Base-by-base conservation (phyloP, 2,797 vertebrate species). In the Anniella stebbinsi region DNA sequence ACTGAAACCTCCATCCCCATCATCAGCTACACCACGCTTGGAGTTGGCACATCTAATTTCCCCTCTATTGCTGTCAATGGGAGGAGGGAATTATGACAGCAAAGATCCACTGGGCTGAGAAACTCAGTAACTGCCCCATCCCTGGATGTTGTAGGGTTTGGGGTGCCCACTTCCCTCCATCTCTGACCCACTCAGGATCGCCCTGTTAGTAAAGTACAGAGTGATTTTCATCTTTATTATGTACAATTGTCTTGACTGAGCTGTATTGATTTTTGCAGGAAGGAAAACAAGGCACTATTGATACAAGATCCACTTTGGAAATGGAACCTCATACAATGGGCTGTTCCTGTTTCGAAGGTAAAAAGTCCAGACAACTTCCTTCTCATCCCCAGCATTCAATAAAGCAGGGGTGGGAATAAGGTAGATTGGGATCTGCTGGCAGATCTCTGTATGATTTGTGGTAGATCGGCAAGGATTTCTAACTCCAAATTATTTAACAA, bases 251-350 rank as follows among this genome's bases (percentile, higher is more conserved):
- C 87, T 0, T 76, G 78, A 41, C 23, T 66, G 60, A 0, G 80
- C 87, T 93, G 89, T 67, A 94, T 94, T 93, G 89, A 92, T 83
- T 94, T 84, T 90, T 93, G 73, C 87, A 36, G 67, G 76, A 88
- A 84, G 0, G 1, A 90, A 81, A 30, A 80, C 8, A 54, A 69
- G 4, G 30, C 41, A 87, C 91, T 93, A 85, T 90, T 89, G 92
- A 1, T 18, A 86, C 2, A 84, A 85, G 89, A 93, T 88, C 91
- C 69, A 6, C 90, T 13, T 76, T 83, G n/a, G 15, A 51, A 66
- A 89, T 82, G 0, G 0, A 4, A 88, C 91, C 81, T 28, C 63
- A 7, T 80, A 91, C 87, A 78, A 86, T 82, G 6, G 45, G 8
- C 36, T 92, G 75, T 91, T 93, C 77, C 89, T 0, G 0, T 81